phyloP scores from a whole-genome alignment of 1,140 invertebrate species.

The Mesaphorura yosii region DNA sequence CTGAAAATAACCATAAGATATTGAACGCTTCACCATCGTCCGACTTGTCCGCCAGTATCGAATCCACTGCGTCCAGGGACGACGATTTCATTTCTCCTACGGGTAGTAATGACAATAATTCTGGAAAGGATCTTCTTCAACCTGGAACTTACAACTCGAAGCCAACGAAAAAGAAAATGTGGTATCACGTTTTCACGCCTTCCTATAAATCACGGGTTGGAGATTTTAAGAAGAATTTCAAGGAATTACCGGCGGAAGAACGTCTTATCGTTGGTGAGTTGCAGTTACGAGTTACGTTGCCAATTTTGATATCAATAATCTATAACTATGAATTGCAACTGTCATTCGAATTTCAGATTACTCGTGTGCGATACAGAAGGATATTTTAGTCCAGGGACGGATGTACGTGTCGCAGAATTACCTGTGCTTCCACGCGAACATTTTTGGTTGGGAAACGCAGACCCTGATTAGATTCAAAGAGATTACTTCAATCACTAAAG shows the following conservation, averaged over 20 bases:
- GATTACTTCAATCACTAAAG: conserved; percentile 81
- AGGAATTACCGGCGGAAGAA: conserved; percentile 79
- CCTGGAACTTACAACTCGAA: neutral
- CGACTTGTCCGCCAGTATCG: conserved; percentile 6
- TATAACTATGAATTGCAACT: neutral
- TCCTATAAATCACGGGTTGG: conserved; percentile 85
- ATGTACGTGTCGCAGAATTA: conserved; percentile 86
- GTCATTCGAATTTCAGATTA: conserved; percentile 57
- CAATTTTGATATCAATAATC: neutral
- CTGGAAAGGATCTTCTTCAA: conserved; percentile 4
- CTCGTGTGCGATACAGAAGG: conserved; percentile 87
- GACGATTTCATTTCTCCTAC: no score
- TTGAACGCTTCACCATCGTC: no score
- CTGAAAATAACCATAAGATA: no score
- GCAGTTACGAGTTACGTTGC: conserved; percentile 14
- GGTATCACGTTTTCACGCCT: conserved; percentile 78
- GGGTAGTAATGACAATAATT: neutral
- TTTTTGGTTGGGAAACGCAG: conserved; percentile 74
- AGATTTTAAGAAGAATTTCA: conserved; percentile 85
- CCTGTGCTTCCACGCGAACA: conserved; percentile 90
- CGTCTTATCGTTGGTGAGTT: conserved; percentile 83
- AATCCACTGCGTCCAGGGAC: conserved; percentile 6
- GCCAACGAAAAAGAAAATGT: conserved; percentile 51
- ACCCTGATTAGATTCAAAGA: conserved; percentile 72
- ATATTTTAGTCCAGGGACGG: conserved; percentile 82